Percentiles rank a stretch among this genome's conserved stretches.
Conservation (phyloP, 2,113 vertebrate genomes). For the Eulemur rufifrons region DNA sequence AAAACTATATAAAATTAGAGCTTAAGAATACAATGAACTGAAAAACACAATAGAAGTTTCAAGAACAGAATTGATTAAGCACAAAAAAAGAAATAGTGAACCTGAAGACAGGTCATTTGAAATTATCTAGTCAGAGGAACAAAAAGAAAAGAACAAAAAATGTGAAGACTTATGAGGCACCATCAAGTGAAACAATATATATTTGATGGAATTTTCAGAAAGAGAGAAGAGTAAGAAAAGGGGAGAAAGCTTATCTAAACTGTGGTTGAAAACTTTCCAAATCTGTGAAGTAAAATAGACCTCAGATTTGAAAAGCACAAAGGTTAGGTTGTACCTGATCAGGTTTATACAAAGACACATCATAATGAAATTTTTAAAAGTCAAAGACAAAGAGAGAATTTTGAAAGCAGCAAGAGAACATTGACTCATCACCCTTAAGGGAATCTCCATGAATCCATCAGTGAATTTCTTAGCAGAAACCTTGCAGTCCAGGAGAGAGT, state of each 20-base stretch:
- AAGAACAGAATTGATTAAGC: background rate
- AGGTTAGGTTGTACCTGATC: background rate
- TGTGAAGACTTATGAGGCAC: background rate
- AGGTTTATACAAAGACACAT: background rate
- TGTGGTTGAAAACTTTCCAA: background rate
- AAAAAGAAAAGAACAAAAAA: background rate
- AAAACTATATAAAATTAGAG: background rate
- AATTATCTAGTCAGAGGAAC: background rate
- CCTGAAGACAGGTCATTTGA: background rate
- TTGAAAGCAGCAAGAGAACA: background rate
- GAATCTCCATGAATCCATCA: background rate
- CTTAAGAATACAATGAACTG: background rate
- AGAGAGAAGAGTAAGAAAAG: background rate
- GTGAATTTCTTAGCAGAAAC: background rate
- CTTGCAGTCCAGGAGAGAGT: background rate
- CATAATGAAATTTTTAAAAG: background rate
- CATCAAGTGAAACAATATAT: background rate
- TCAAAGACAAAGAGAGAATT: background rate
- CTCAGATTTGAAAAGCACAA: background rate
- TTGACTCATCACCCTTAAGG: background rate
- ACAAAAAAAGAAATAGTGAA: background rate
- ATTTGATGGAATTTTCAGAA: background rate
- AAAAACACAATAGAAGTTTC: background rate
- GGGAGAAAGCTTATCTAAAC: background rate
- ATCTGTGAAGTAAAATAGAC: background rate